These are phyloP conservation scores for Brachionus manjavacas DNA, from an alignment of 1,140 invertebrate genomes.

Conservation along the genomic window DNA sequence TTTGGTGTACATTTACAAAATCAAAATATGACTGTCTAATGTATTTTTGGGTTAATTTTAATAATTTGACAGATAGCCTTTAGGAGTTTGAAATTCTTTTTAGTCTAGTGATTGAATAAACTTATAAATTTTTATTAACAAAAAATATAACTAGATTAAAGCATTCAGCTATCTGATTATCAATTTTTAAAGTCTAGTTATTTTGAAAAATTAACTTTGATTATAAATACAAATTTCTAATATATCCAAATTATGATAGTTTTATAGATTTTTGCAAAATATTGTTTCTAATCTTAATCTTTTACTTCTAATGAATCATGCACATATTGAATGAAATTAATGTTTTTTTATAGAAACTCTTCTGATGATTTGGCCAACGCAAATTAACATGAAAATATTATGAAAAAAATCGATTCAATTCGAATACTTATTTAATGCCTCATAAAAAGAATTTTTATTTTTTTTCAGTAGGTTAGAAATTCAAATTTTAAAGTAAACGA, in stretches of 20 bases:
- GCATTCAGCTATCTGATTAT: neutral
- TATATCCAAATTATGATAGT: neutral
- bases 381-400: neutral
- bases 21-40: no score
- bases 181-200: neutral
- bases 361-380: neutral
- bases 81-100: no score
- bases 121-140: neutral
- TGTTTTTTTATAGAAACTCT: neutral
- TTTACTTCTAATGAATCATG: neutral
- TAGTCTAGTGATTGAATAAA: no score
- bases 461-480: neutral
- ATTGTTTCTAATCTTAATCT: neutral
- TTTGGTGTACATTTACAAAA: no score
- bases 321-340: neutral
- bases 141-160: neutral
- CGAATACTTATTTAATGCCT: neutral
- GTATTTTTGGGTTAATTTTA: no score
- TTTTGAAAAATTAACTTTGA: no score
- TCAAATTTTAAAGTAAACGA: neutral
- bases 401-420: neutral
- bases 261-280: neutral
- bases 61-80: no score
- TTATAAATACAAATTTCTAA: neutral
- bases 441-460: neutral